Evolutionary conservation across 2,113 vertebrate genomes (phyloP), one percentile per base, ranked within the genome.

Genomic region (Centropristis striata): DNA sequence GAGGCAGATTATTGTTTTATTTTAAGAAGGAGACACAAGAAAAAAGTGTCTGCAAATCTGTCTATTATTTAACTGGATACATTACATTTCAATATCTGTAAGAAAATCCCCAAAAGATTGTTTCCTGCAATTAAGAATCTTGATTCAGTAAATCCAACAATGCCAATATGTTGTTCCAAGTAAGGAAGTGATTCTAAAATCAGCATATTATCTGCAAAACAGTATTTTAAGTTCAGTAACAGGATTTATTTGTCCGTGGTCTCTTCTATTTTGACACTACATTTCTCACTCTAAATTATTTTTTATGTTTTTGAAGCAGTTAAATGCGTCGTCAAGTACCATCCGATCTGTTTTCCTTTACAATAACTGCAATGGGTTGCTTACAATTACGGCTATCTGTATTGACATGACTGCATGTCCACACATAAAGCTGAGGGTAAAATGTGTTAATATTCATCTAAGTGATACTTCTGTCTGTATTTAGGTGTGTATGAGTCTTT

Each of bases 401-500:
- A 37, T 74, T 75, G 69, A 57, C 65, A 66, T 61, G 14, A 47
- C n/a, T 71, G 36, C 27, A 10, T 28, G 53, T 79, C 37, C 15
- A 36, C 21, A 72, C 63, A 27, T 65, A 44, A 77, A 27, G n/a
- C 67, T 46, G 36, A 39, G n/a, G 75, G 58, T 60, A 55, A 80
- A 84, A 78, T 75, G 72, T 60, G 68, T 71, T 85, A 79, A 76
- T 89, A 76, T 84, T 69, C 41, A 47, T 75, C 58, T 88, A 76
- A 89, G 86, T 88, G 85, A 84, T 82, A 58, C 87, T 85, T 85
- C 21, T 82, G 81, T 57, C 66, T 78, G 86, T 78, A 74, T 90
- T 80, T 86, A 81, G 80, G 71, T 78, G 73, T 67, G 81, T 80
- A 61, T 80, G 85, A 69, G 72, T 87, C 79, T 80, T 85, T 90